A percentile compares a stretch with the other conserved stretches of the same genome.
These are phyloP conservation scores for Polyommatus icarus DNA, from an alignment of 2,888 invertebrate genomes.

Conservation along the genomic window DNA sequence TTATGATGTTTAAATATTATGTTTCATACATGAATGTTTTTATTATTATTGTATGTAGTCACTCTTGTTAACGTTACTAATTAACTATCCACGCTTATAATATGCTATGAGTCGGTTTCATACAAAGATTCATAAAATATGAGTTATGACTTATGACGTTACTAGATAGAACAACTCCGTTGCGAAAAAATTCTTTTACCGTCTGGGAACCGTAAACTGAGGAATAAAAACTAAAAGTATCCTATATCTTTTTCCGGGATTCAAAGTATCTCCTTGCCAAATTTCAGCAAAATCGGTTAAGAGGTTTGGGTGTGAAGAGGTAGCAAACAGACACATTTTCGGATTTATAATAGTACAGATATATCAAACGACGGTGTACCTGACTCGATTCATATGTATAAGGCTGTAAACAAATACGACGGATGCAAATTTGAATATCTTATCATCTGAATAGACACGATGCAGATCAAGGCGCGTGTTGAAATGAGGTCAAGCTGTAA, in stretches of 20 bases:
- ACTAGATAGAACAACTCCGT: background rate
- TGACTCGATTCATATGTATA: background rate
- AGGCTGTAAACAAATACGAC: background rate
- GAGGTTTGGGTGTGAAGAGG: too few relatives aligned
- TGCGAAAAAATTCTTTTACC: too few relatives aligned
- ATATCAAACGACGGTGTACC: background rate
- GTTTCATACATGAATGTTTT: background rate
- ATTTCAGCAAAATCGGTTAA: background rate
- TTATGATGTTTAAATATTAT: background rate
- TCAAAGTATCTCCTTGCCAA: background rate
- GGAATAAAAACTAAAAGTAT: background rate
- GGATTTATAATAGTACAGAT: background rate
- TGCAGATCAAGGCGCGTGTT: constrained; percentile 39
- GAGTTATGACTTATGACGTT: background rate
- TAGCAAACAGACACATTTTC: background rate
- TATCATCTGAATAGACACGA: constrained; percentile 25
- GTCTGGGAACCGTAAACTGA: too few relatives aligned
- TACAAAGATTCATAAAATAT: background rate
- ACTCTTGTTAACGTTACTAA: background rate
- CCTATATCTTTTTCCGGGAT: background rate
- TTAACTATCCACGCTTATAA: background rate
- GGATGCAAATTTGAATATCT: constrained; percentile 26
- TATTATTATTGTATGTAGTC: too few relatives aligned
- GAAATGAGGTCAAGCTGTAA: constrained; percentile 70
- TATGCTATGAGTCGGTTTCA: background rate